Evolutionary conservation across 2,113 vertebrate species (phyloP), one percentile per base, ranked within the genome.

Genomic region (Elgaria multicarinata): DNA sequence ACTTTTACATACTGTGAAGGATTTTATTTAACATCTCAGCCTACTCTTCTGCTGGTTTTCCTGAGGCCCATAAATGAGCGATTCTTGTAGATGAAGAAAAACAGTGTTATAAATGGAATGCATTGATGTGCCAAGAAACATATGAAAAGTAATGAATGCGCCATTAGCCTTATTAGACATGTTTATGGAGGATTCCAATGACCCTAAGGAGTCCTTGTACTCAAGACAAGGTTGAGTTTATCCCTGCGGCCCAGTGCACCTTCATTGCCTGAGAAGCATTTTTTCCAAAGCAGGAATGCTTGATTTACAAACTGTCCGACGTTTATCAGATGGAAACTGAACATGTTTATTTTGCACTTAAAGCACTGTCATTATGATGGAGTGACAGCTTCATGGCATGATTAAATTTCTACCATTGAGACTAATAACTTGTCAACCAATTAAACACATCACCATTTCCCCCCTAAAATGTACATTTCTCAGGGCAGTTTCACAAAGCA

Each of bases 21-120:
- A 91, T 55, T 69, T 84, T n/a, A 62, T 33, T 10, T 22, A 24
- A 7, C 7, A 10, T 90, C 85, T 72, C 14, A 75, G 39, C 46
- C 86, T 80, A 91, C 28, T 55, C 1, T 3, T 79, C 66, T 55
- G 0, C 33, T 78, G 44, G 1, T 72, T 92, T 93, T 93, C 64
- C 20, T 50, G 1, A 58, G 71, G 31, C 80, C 36, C 6, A 88
- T 39, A 58, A 75, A 55, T 12, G 55, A n/a, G 9, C 72, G 24
- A 77, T 71, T 82, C 28, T 18, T 80, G 22, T 58, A 18, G 3
- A 50, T 71, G 66, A 6, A 39, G 10, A 91, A 91, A 92, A 77
- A 58, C 89, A 50, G 22, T 28, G 44, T 64, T 89, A 58, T 36
- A 62, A 3, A 14, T 46, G 16, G 31, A 85, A 39, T 69, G 24